These are phyloP conservation scores for Todiramphus chloris DNA, from an alignment of 2,113 vertebrate species.

Conservation along the genomic window DNA sequence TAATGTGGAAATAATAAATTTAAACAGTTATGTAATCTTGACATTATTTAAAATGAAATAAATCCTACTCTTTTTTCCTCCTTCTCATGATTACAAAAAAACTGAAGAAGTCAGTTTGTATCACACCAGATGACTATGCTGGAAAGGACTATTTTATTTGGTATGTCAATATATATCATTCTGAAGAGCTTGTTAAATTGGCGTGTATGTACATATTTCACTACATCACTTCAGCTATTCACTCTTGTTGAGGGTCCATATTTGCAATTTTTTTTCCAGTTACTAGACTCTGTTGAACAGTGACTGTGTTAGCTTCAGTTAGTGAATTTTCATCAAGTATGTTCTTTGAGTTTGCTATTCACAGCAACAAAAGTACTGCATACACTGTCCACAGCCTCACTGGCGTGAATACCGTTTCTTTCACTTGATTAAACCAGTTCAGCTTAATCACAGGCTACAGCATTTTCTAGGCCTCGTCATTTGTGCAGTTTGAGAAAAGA, in stretches of 20 bases:
- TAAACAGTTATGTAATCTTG: not conserved
- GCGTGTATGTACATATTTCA: not conserved
- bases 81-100: not conserved
- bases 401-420: not conserved
- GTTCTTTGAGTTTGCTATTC: not conserved
- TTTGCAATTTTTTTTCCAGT: not conserved
- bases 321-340: not conserved
- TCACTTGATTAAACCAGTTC: not conserved
- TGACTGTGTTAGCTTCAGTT: not conserved
- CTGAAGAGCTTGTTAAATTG: not conserved
- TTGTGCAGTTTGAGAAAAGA: not conserved
- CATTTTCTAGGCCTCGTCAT: not conserved
- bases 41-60: not conserved
- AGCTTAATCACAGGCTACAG: not conserved
- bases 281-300: not conserved
- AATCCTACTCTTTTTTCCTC: not conserved
- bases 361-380: not conserved
- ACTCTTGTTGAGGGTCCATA: not conserved
- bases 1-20: not conserved
- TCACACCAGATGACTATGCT: not conserved
- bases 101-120: not conserved
- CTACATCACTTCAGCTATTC: not conserved
- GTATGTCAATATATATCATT: not conserved
- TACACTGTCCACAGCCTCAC: not conserved
- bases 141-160: not conserved